Evolutionary conservation across 2,888 invertebrate genomes (phyloP), one percentile per base, ranked within the genome.

Genomic region (Copidosoma aretas): DNA sequence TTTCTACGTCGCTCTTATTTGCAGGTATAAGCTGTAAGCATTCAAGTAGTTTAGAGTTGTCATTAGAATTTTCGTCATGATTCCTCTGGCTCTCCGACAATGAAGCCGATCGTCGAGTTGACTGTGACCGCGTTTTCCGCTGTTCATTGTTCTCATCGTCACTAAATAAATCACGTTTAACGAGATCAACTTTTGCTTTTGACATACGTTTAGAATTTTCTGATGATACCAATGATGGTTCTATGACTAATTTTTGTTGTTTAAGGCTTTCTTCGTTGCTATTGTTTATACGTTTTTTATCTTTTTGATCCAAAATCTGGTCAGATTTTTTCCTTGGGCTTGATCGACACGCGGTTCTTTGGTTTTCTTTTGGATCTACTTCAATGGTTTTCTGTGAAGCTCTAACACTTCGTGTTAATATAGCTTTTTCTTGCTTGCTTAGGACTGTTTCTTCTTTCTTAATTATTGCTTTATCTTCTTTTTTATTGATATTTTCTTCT

Each of bases 121-220:
- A 76, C 56, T 73, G 79, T 12, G 79, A 79, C 14, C 77, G 73
- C 5, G 79, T 80, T 4, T 77, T 78, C 32, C 77, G 73, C 19
- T 78, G 77, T n/a, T 80, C 79, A 8, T 71, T 73, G 12, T 71
- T 71, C 59, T 82, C 81, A 3, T 83, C 82, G 43, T 81, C 81
- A 58, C 78, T 81, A 25, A 83, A 83, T 17, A 83, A 71, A 69
- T 83, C 82, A 8, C 83, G 75, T 46, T 81, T 83, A 0, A 83
- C 77, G 60, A 77, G 76, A 66, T 82, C 82, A 0, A 82, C 79
- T 49, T 81, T 82, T 0, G 77, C 67, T 39, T 78, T 79, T 0
- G 73, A 63, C 56, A 70, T 63, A 15, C 32, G 65, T 21, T 68
- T 75, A 14, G 60, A 43, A n/a, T 53, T 67, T 41, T 67, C 69